phyloP scores from a whole-genome alignment of 1,140 invertebrate species.

The Anoplolepis gracilipes region DNA sequence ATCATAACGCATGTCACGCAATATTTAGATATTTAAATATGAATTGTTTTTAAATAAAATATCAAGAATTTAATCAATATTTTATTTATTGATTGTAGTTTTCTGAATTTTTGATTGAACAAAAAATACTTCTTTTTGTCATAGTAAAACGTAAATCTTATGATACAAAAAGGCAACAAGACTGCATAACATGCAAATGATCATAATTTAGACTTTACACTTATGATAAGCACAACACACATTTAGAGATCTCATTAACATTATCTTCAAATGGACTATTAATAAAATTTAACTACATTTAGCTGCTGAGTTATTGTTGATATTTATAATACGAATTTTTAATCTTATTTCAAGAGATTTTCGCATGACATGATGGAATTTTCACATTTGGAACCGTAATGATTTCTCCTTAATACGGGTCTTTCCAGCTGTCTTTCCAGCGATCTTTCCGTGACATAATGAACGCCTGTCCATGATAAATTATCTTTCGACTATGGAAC shows the following conservation, averaged over 20 bases:
- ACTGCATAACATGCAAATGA: too few relatives aligned
- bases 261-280: background rate
- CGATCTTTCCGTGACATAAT: slow-evolving; percentile 28
- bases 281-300: background rate
- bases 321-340: too few relatives aligned
- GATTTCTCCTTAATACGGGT: background rate
- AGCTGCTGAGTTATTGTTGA: background rate
- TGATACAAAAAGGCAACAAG: too few relatives aligned
- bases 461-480: slow-evolving; percentile 22
- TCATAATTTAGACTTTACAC: background rate
- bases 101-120: background rate
- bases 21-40: too few relatives aligned
- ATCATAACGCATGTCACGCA: too few relatives aligned
- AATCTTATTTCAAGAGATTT: background rate
- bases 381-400: background rate
- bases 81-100: background rate
- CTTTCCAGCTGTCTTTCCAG: background rate
- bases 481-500: background rate
- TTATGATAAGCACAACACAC: background rate
- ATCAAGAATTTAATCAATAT: background rate
- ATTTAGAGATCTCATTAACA: background rate
- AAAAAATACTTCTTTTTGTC: too few relatives aligned
- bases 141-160: too few relatives aligned
- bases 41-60: background rate
- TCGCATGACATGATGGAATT: background rate